Base-by-base conservation (phyloP, 2,888 invertebrate genomes). In the Marronus borbonicus region DNA sequence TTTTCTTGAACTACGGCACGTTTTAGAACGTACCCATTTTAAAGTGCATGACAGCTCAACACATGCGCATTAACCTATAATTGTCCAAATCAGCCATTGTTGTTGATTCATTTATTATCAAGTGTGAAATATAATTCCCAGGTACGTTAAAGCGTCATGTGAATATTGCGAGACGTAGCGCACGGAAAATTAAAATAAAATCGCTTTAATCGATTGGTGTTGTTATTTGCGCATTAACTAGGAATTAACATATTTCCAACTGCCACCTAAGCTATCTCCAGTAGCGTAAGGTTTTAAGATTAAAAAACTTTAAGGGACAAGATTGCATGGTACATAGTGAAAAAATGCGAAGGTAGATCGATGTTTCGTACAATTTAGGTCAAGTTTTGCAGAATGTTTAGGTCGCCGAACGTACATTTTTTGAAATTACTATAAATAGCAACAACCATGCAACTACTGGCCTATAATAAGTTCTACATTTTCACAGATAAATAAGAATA, bases 51-150 rank as follows among this genome's bases (percentile, higher is more conserved):
- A 79, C 79, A 79, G 70, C 60, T 77, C 70, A 64, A 76, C 79
- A 65, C 88, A 88, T 85, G 88, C 88, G 88, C 87, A 86, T 84
- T 85, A 84, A 86, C 86, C 87, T 87, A 87, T 85, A 87, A 88
- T 88, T 87, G 86, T 85, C 83, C 85, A 85, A 24, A 88, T 88
- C 89, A 88, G 89, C 89, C 89, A 89, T 89, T 89, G 88, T 88
- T 86, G 89, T 89, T 89, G 88, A 88, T 89, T 87, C 87, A 87
- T 86, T 83, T 88, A 85, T 86, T 87, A 85, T 85, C 85, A 83
- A 85, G 85, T 86, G 86, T 86, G 85, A 84, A 85, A 84, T 83
- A 84, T 83, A 84, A 86, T 84, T 84, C 85, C 86, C 87, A 88
- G 88, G 88, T 88, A 84, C 80, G 84, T 82, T 68, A 74, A 44